Evolutionary conservation across 2,797 vertebrate species (phyloP).

Genomic region (Pygocentrus nattereri): DNA sequence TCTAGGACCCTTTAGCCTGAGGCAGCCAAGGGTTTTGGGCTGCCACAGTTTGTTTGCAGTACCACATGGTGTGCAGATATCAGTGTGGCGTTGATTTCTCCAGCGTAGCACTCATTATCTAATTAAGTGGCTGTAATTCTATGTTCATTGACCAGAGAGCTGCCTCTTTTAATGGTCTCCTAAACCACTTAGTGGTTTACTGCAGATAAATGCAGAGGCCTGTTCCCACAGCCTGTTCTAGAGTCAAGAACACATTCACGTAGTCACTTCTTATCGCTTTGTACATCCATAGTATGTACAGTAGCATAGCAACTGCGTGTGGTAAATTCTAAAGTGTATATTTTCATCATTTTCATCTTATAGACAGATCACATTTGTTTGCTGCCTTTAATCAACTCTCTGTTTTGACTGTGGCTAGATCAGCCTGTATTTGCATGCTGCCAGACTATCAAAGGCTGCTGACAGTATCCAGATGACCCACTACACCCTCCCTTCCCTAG

Average conservation of each 20-base stretch:
- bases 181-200: conserved; percentile 39
- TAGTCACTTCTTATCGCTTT: neutral
- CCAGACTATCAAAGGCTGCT: conserved; percentile 46
- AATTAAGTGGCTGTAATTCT: conserved; percentile 45
- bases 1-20: neutral
- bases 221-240: neutral
- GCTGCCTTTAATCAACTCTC: neutral
- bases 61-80: neutral
- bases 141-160: conserved; percentile 29
- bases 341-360: neutral
- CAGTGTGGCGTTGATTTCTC: conserved; percentile 4
- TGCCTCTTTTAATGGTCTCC: conserved; percentile 24
- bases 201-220: neutral
- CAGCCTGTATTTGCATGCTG: conserved; percentile 20
- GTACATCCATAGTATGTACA: neutral
- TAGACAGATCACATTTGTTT: neutral
- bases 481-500: conserved; percentile 42
- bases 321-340: neutral
- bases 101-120: conserved; percentile 19
- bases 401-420: neutral
- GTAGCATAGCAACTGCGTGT: neutral
- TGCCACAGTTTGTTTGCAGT: neutral
- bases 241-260: neutral
- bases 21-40: neutral
- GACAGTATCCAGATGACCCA: conserved; percentile 55